A percentile compares a stretch with the other conserved stretches of the same genome.
These are phyloP conservation scores for Drosophila athabasca DNA, from an alignment of 1,140 invertebrate genomes.

Conservation along the genomic window DNA sequence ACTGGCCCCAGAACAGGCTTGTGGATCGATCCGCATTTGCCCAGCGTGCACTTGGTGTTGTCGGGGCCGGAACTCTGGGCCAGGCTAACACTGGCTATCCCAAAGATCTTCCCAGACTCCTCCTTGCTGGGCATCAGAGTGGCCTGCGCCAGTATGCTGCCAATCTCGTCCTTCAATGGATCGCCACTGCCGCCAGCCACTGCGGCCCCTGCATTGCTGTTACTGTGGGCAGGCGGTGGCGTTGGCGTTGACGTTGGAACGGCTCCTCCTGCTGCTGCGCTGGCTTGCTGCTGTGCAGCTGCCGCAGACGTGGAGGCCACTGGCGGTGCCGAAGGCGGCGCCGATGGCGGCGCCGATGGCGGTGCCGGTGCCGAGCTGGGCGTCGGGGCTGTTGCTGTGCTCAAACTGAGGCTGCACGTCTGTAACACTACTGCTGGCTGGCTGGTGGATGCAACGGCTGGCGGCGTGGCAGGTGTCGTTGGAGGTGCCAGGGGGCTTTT, in stretches of 20 bases:
- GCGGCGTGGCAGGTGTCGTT: slow-evolving; percentile 5
- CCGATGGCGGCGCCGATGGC: too few relatives aligned
- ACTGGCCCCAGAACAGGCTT: slow-evolving; percentile 81
- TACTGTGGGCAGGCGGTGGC: slow-evolving; percentile 33
- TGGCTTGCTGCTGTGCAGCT: slow-evolving; percentile 43
- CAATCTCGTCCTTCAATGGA: slow-evolving; percentile 77
- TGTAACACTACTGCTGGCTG: slow-evolving; percentile 43
- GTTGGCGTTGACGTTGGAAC: slow-evolving; percentile 32
- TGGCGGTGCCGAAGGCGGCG: neutral
- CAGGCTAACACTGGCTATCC: slow-evolving; percentile 83
- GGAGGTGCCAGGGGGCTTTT: slow-evolving; percentile 25
- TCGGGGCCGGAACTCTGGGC: slow-evolving; percentile 83
- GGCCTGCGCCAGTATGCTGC: slow-evolving; percentile 73
- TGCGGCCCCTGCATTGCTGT: slow-evolving; percentile 11
- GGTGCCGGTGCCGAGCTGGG: slow-evolving; percentile 6
- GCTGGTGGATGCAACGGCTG: slow-evolving; percentile 13
- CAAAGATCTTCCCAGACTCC: slow-evolving; percentile 83
- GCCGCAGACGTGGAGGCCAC: slow-evolving; percentile 64
- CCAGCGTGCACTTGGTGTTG: slow-evolving; percentile 82
- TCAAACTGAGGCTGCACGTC: slow-evolving; percentile 56
- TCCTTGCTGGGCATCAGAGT: slow-evolving; percentile 84
- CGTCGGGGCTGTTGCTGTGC: slow-evolving; percentile 27
- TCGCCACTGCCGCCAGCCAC: slow-evolving; percentile 42
- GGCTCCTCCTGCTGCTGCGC: slow-evolving; percentile 17
- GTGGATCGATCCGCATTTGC: slow-evolving; percentile 83